Conservation (phyloP, 2,113 vertebrate species). For the Parus major region DNA sequence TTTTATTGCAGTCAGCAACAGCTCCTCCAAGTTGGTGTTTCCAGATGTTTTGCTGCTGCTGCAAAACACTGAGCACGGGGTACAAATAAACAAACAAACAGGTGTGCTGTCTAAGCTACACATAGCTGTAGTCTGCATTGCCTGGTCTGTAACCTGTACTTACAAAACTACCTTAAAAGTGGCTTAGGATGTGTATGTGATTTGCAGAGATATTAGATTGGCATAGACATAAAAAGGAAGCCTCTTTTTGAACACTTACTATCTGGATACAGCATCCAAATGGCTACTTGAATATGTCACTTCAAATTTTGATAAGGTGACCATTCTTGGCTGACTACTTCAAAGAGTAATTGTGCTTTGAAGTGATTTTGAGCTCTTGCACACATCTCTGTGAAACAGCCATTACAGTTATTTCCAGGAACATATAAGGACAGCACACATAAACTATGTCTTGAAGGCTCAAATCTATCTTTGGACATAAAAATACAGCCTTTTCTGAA, state of each 20-base stretch:
- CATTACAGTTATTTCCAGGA: not conserved
- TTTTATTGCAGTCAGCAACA: not conserved
- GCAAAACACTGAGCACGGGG: not conserved
- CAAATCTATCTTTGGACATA: not conserved
- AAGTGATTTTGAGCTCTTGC: slow-evolving; percentile 19
- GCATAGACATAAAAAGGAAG: not conserved
- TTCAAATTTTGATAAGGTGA: not conserved
- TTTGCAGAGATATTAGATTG: not conserved
- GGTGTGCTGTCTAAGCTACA: not conserved
- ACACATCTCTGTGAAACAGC: not conserved
- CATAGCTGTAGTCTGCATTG: not conserved
- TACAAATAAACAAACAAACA: not conserved
- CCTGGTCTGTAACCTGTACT: not conserved
- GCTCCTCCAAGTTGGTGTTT: not conserved
- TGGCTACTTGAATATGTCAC: not conserved
- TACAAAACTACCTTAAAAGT: not conserved
- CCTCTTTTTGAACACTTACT: not conserved
- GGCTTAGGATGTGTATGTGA: not conserved
- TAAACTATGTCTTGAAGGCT: not conserved
- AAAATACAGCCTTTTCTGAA: not conserved
- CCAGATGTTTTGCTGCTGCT: not conserved
- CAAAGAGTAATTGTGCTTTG: slow-evolving; percentile 37
- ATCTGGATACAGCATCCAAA: slow-evolving; percentile 29
- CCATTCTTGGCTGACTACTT: slow-evolving; percentile 32
- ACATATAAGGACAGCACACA: not conserved